These are phyloP conservation scores for Ceriagrion tenellum DNA, from an alignment of 2,888 invertebrate genomes.

Conservation along the genomic window DNA sequence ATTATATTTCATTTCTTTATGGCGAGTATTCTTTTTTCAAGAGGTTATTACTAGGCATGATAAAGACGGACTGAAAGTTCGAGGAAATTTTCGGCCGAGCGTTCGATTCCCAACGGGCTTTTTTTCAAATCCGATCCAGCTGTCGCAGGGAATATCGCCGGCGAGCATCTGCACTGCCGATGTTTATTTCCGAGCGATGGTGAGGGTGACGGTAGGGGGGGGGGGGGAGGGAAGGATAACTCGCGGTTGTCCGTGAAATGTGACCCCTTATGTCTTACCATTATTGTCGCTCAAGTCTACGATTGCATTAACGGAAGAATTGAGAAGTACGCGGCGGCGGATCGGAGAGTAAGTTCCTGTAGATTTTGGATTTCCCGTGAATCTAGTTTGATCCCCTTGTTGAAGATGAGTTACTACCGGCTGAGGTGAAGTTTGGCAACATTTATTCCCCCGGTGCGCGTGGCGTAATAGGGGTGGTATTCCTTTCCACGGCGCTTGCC, in stretches of 20 bases:
- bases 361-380: background rate
- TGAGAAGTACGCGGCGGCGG: too few relatives aligned
- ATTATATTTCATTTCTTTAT: too few relatives aligned
- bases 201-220: too few relatives aligned
- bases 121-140: slow-evolving; percentile 6
- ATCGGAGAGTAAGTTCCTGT: background rate
- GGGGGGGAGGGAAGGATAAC: background rate
- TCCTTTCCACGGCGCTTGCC: background rate
- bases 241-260: background rate
- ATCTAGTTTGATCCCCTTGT: background rate
- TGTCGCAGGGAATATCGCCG: background rate
- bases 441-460: background rate
- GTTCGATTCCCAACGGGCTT: background rate
- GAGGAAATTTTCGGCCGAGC: background rate
- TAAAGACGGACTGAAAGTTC: background rate
- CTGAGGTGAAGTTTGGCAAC: background rate
- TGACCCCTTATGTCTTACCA: background rate
- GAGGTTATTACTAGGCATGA: too few relatives aligned
- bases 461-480: background rate
- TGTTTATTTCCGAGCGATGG: background rate
- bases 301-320: background rate
- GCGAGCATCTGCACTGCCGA: background rate
- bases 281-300: background rate
- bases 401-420: background rate
- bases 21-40: too few relatives aligned